These are phyloP conservation scores for Oscheius sp. DNA, from an alignment of 1,140 invertebrate genomes.

Conservation along the genomic window DNA sequence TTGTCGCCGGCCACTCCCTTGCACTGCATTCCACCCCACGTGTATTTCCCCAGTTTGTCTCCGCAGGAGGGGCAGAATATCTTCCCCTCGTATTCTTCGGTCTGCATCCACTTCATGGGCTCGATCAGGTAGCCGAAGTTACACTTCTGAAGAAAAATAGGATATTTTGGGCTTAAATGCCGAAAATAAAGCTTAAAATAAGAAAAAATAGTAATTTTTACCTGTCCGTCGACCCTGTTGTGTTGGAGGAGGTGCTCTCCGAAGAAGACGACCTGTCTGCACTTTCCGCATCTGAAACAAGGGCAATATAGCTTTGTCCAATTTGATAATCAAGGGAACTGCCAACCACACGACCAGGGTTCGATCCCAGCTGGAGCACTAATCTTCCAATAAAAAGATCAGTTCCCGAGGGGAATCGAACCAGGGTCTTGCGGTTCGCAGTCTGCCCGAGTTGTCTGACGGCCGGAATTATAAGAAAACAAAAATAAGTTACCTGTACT, in stretches of 20 bases:
- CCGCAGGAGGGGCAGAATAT: constrained; percentile 48
- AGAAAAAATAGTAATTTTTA: no score
- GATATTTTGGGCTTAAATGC: no score
- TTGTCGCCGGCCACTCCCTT: constrained; percentile 21
- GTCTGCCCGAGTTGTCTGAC: no score
- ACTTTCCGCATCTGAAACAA: constrained; percentile 39
- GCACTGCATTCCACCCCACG: constrained; percentile 43
- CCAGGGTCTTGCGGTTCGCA: no score
- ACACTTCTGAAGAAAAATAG: not conserved
- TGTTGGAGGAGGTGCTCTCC: constrained; percentile 48
- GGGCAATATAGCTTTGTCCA: not conserved
- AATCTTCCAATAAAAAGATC: no score
- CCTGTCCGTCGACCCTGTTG: constrained; percentile 10
- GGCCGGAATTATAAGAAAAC: no score
- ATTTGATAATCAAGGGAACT: not conserved
- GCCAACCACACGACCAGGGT: no score
- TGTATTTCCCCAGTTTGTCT: constrained; percentile 48
- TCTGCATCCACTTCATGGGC: constrained; percentile 54
- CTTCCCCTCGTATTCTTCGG: constrained; percentile 46
- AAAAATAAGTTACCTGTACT: constrained; percentile 10
- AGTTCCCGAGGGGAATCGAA: no score
- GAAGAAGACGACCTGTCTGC: constrained; percentile 42
- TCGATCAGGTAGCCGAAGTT: constrained; percentile 48
- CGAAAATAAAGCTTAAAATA: no score
- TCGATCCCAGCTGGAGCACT: no score